Evolutionary conservation across 1,140 invertebrate species (phyloP), one percentile per base, ranked within the genome.

Genomic region (Drosophila repleta): DNA sequence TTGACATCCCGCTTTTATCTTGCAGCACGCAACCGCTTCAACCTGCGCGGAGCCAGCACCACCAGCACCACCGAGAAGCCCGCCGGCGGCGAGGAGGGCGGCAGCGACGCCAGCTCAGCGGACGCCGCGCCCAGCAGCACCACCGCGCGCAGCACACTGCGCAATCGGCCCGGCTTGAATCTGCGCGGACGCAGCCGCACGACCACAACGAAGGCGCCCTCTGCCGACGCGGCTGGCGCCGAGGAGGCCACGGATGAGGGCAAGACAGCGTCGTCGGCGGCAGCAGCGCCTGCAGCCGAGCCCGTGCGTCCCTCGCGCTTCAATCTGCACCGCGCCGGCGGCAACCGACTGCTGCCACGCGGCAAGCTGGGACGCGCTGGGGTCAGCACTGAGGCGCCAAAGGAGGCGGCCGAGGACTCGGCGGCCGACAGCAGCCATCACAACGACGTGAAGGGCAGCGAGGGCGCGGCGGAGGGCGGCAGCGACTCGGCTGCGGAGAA

Each of bases 81-180:
- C 52, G 77, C 75, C 1, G 58, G 20, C 0, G 55, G 17, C n/a
- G 77, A 92, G 5, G 84, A 90, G 17, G 55, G 80, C 2, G 80
- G 74, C 39, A 78, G 80, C 6, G 90, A 72, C 3, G 82, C 37
- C 7, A 69, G 58, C 1, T 49, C 90, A 0, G 71, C 78, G 1
- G 87, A 80, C 39, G 61, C 75, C 7, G 56, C 73, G 5, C 62
- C 88, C 0, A 92, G 93, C 70, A 93, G 93, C 70, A 93, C 93
- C 0, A 92, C 90, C n/a, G 80, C 79, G 10, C 76, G 74, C 18
- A 66, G 82, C 8, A 45, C 81, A 0, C 79, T 94, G 29, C 92
- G 94, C 68, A 93, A 93, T 4, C 93, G 94, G 10, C 93, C 93
- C 3, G 93, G 93, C 39, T 88, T 95, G 2, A 94, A 94, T 70